A percentile compares a stretch with the other conserved stretches of the same genome.
phyloP scores from a whole-genome alignment of 2,113 vertebrate genomes.

The Eretmochelys imbricata region DNA sequence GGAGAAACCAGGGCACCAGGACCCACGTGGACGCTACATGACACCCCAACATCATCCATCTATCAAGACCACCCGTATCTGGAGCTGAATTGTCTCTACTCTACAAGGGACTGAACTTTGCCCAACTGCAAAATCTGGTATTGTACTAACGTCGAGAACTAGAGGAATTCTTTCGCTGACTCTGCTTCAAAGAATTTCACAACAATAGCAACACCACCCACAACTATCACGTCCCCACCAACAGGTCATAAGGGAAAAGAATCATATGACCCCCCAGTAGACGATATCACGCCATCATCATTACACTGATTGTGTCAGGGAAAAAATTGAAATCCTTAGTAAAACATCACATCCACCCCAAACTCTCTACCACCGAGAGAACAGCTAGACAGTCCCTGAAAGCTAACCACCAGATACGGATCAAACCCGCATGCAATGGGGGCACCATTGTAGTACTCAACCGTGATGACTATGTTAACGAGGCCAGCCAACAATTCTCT shows the following conservation, averaged over 20 bases:
- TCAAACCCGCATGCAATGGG: background rate
- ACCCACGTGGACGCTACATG: too few species aligned
- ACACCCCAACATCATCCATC: background rate
- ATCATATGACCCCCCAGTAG: background rate
- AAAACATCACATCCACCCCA: background rate
- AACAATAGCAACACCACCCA: background rate
- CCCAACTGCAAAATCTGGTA: background rate
- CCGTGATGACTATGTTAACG: background rate
- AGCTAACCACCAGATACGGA: background rate
- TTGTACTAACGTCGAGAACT: background rate
- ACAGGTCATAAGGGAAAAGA: background rate
- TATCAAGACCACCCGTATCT: background rate
- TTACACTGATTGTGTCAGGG: background rate
- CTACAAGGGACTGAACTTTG: background rate
- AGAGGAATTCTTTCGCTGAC: background rate
- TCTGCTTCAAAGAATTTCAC: background rate
- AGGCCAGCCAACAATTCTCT: background rate
- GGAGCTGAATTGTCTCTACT: background rate
- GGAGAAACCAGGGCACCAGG: background rate
- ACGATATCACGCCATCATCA: background rate
- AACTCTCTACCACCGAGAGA: background rate
- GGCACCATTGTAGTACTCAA: background rate
- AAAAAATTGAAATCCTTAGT: background rate
- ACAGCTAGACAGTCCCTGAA: background rate
- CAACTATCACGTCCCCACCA: background rate